These are phyloP conservation scores for Tupiocoris notatus DNA, from an alignment of 2,888 invertebrate species.

Conservation along the genomic window DNA sequence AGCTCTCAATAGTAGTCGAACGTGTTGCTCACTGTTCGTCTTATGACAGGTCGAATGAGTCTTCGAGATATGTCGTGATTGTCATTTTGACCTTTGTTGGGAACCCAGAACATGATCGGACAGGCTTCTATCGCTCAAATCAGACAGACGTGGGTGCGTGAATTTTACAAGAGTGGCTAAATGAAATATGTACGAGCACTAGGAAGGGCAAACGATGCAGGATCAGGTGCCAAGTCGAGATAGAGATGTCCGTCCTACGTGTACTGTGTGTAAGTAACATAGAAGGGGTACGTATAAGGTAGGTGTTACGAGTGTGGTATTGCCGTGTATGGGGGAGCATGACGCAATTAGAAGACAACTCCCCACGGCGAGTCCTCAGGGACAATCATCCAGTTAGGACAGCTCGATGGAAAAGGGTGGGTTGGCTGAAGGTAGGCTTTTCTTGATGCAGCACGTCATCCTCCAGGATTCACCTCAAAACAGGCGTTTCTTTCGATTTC, in stretches of 20 bases:
- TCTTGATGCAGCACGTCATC: not conserved
- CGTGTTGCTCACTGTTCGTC: too few relatives aligned
- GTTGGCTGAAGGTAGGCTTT: not conserved
- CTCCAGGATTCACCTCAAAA: not conserved
- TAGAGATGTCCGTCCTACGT: not conserved
- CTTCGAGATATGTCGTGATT: not conserved
- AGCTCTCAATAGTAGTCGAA: too few relatives aligned
- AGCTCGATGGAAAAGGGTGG: not conserved
- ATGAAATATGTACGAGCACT: not conserved
- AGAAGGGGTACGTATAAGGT: not conserved
- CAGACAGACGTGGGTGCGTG: not conserved
- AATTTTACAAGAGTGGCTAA: not conserved
- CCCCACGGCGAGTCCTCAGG: slow-evolving; percentile 15
- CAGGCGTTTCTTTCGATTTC: not conserved
- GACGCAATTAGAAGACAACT: slow-evolving; percentile 43
- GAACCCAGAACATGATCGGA: not conserved
- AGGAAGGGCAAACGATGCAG: not conserved
- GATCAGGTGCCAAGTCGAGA: not conserved
- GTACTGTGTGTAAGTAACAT: not conserved
- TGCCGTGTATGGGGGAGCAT: not conserved
- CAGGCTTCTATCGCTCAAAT: not conserved
- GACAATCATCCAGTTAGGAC: slow-evolving; percentile 34
- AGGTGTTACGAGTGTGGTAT: not conserved
- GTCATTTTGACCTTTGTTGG: not conserved
- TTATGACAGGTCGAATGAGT: too few relatives aligned